Evolutionary conservation across 2,113 vertebrate genomes (phyloP), one percentile per base, ranked within the genome.

Genomic region (Prionailurus viverrinus): DNA sequence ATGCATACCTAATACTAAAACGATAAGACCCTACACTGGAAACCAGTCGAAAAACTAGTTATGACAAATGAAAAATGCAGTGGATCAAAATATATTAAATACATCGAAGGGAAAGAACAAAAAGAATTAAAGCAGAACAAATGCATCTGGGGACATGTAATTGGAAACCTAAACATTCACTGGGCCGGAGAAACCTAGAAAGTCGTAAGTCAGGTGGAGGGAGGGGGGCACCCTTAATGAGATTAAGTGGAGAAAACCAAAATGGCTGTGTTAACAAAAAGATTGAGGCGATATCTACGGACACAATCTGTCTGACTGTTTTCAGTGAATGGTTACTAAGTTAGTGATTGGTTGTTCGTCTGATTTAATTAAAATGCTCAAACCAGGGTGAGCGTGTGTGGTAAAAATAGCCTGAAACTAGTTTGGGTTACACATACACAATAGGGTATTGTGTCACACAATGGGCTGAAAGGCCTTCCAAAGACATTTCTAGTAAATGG

Each of bases 341-440:
- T 94, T 95, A 85, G 90, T 8, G 65, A 97, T 73, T 95, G 92
- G 97, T 96, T 96, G 79, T 83, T 98, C 21, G 4, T 90, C 91
- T 96, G 95, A 98, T 98, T 98, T 92, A 94, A 97, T 98, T 97
- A 97, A 90, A 97, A 96, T 96, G 92, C 68, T 97, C 83, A 51
- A 95, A 93, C 69, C 96, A 95, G 90, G n/a, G 63, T 86, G 92
- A 96, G 88, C 7, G 27, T 85, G 79, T 95, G 48, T 82, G 90
- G 92, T 96, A 97, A 97, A 98, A 98, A 97, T 96, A 95, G 95
- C 96, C 79, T 33, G 82, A 97, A 97, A 96, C 95, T 97, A 95
- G 95, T 97, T 94, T 97, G 95, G 88, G 84, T 91, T 96, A 87
- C 48, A 27, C 2, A 83, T 7, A 29, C n/a, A 96, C 96, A 97